Evolutionary conservation across 2,113 vertebrate genomes (phyloP).

Genomic region (Gavialis gangeticus): DNA sequence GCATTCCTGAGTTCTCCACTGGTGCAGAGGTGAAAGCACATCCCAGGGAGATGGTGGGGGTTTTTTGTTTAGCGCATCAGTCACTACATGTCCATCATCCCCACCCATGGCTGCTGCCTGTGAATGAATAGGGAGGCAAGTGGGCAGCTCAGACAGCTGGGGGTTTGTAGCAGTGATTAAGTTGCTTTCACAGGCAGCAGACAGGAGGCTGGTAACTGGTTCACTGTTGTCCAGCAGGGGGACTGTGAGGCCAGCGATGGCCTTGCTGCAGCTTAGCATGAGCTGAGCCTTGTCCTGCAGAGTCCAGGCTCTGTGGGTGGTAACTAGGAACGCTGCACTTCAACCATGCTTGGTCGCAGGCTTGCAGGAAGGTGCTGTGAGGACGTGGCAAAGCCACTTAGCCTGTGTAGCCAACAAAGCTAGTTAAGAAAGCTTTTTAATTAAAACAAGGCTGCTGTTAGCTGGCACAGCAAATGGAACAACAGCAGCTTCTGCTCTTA

Average conservation of each 20-base stretch:
- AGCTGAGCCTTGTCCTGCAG: background rate
- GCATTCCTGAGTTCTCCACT: background rate
- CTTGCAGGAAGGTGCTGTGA: background rate
- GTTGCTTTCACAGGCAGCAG: background rate
- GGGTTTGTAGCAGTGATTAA: background rate
- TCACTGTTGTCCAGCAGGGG: background rate
- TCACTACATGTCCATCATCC: background rate
- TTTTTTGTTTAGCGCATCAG: background rate
- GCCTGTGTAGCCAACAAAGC: background rate
- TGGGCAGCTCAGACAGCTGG: background rate
- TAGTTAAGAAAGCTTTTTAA: background rate
- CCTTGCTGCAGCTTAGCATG: background rate
- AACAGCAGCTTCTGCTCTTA: background rate
- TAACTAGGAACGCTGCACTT: constrained; percentile 13
- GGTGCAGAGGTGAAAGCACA: background rate
- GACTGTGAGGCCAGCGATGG: background rate
- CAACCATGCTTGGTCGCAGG: background rate
- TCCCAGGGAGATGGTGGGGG: background rate
- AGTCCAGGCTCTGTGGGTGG: background rate
- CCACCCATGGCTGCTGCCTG: background rate
- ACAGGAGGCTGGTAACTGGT: background rate
- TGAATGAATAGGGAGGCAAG: background rate
- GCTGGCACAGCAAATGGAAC: background rate
- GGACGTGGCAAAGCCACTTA: constrained; percentile 44
- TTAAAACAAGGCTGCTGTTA: background rate